Percentiles rank a stretch among this genome's conserved stretches.
These are phyloP conservation scores for Dimorphilus gyrociliatus DNA, from an alignment of 2,888 invertebrate genomes.

Conservation along the genomic window DNA sequence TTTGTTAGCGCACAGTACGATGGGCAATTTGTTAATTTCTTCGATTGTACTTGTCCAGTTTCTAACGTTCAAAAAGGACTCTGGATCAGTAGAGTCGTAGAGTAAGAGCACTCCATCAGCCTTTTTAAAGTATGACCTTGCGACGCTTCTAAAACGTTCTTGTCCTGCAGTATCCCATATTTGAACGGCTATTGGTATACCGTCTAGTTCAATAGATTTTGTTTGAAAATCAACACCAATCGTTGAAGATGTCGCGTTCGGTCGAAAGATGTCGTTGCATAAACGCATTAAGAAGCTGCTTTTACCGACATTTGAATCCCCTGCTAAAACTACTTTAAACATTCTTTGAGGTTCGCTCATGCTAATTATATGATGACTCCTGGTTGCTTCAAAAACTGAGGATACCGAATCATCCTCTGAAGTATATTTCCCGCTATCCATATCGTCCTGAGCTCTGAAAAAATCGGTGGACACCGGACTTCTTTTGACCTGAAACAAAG, in stretches of 20 bases:
- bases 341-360: slow-evolving; percentile 45
- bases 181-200: slow-evolving; percentile 43
- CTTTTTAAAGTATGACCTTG: slow-evolving; percentile 47
- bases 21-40: slow-evolving; percentile 42
- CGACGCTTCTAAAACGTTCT: slow-evolving; percentile 45
- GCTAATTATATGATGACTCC: too few species aligned
- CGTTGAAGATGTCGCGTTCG: too few species aligned
- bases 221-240: slow-evolving; percentile 37
- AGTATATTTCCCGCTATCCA: too few species aligned
- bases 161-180: slow-evolving; percentile 49
- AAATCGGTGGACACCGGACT: too few species aligned
- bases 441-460: too few species aligned
- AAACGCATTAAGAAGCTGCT: slow-evolving; percentile 46
- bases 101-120: slow-evolving; percentile 47
- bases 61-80: slow-evolving; percentile 45
- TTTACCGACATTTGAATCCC: slow-evolving; percentile 49
- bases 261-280: slow-evolving; percentile 44
- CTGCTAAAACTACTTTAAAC: slow-evolving; percentile 47
- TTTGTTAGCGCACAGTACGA: slow-evolving; percentile 47
- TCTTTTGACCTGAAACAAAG: too few species aligned
- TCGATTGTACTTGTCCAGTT: slow-evolving; percentile 46
- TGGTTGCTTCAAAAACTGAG: too few species aligned
- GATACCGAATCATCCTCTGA: too few species aligned
- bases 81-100: slow-evolving; percentile 46
- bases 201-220: slow-evolving; percentile 43